These are phyloP conservation scores for Cerceris ruficornis DNA, from an alignment of 2,888 invertebrate species.

Conservation along the genomic window DNA sequence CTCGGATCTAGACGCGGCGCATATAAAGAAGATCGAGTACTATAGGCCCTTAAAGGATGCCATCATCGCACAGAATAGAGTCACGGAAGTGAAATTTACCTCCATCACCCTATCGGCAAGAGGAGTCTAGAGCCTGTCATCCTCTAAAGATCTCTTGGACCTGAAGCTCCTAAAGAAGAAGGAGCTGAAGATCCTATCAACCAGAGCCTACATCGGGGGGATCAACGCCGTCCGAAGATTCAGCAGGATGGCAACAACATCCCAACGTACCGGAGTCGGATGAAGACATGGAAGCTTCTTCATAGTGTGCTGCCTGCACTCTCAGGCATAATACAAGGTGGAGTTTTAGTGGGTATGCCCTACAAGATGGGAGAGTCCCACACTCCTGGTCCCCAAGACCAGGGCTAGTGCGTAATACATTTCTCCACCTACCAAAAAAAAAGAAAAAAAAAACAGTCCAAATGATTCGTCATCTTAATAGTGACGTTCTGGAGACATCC, in stretches of 20 bases:
- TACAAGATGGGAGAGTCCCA: too few relatives aligned
- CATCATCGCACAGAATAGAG: slow-evolving; percentile 2
- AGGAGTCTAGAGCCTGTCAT: slow-evolving; percentile 48
- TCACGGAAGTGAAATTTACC: slow-evolving; percentile 1
- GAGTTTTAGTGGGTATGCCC: too few relatives aligned
- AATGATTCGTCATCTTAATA: too few relatives aligned
- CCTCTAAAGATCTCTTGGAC: neutral
- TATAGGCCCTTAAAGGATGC: slow-evolving; percentile 42
- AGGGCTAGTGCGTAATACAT: too few relatives aligned
- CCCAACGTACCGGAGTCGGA: too few relatives aligned
- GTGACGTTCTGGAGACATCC: too few relatives aligned
- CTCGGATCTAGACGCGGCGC: slow-evolving; percentile 43
- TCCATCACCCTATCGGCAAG: slow-evolving; percentile 41
- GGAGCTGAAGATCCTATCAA: slow-evolving; percentile 47
- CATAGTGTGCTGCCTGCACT: too few relatives aligned
- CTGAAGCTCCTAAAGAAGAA: slow-evolving; percentile 6
- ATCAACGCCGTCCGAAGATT: slow-evolving; percentile 7
- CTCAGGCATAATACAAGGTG: too few relatives aligned
- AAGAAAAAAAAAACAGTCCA: too few relatives aligned
- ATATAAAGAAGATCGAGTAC: slow-evolving; percentile 64
- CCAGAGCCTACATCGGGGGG: slow-evolving; percentile 47
- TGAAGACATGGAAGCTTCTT: too few relatives aligned
- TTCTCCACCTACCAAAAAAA: too few relatives aligned
- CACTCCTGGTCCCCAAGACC: too few relatives aligned
- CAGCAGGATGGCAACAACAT: neutral